Evolutionary conservation across 2,888 invertebrate genomes (phyloP).

Genomic region (Adelognathus sp.): DNA sequence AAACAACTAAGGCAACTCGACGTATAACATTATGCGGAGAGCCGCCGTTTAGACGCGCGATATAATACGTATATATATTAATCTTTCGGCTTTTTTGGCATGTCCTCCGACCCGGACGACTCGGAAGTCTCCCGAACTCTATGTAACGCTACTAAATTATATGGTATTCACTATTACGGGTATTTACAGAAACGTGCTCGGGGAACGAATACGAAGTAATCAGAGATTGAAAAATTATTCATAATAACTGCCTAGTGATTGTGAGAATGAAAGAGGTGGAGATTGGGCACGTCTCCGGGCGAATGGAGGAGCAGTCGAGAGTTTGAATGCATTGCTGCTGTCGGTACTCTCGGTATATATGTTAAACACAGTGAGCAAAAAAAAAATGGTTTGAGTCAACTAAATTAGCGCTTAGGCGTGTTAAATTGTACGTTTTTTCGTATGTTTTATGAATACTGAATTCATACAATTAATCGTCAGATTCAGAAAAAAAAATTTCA

Average conservation of each 20-base stretch:
- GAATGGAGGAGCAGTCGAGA: constrained; percentile 3
- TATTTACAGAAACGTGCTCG: constrained; percentile 55
- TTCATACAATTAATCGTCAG: too few relatives aligned
- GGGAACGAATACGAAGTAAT: background rate
- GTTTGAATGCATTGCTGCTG: background rate
- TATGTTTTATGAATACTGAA: too few relatives aligned
- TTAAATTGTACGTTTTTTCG: too few relatives aligned
- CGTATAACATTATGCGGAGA: background rate
- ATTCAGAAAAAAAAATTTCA: too few relatives aligned
- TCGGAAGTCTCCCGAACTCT: constrained; percentile 57
- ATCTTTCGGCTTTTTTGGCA: constrained; percentile 77
- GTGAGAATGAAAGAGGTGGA: background rate
- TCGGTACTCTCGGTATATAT: too few relatives aligned
- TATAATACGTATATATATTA: constrained; percentile 65
- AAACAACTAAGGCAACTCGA: background rate
- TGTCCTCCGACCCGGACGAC: constrained; percentile 75
- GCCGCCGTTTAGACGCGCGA: background rate
- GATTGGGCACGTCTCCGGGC: constrained; percentile 25
- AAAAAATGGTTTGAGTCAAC: too few relatives aligned
- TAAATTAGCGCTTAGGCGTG: too few relatives aligned
- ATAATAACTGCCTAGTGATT: background rate
- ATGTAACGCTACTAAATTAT: constrained; percentile 50
- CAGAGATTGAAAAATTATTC: background rate
- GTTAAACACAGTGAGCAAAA: too few relatives aligned
- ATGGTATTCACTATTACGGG: constrained; percentile 26